A percentile compares a stretch with the other conserved stretches of the same genome.
Evolutionary conservation across 2,888 invertebrate species (phyloP).

Genomic region (Lasioglossum lativentre): DNA sequence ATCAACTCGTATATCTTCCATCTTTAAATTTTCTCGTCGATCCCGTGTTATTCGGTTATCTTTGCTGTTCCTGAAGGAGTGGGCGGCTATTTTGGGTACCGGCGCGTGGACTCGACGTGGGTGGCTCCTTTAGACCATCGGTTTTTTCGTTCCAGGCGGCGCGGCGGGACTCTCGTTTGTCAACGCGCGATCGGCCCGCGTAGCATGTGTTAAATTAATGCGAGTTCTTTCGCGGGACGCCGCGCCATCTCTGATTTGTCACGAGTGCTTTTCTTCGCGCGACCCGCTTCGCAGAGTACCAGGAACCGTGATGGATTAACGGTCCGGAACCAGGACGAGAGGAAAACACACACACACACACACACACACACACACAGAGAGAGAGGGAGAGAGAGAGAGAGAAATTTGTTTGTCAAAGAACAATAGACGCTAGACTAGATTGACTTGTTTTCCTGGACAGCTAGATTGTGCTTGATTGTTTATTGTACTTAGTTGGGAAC

Average conservation of each 20-base stretch:
- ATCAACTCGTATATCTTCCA: not conserved
- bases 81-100: not conserved
- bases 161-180: constrained; percentile 48
- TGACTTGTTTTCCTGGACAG: not conserved
- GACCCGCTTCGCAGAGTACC: constrained; percentile 35
- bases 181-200: constrained; percentile 58
- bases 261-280: constrained; percentile 67
- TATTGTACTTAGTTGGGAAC: not conserved
- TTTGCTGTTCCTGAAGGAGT: not conserved
- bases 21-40: not conserved
- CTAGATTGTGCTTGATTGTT: not conserved
- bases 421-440: constrained; percentile 24
- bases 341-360: constrained; percentile 19
- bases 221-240: constrained; percentile 63
- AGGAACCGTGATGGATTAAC: constrained; percentile 71
- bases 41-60: not conserved
- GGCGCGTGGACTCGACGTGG: constrained; percentile 49
- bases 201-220: constrained; percentile 69
- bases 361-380: too few species aligned
- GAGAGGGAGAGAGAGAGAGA: constrained; percentile 14
- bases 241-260: constrained; percentile 72
- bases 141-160: constrained; percentile 12
- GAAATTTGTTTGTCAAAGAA: constrained; percentile 21
- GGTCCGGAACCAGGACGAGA: constrained; percentile 53
- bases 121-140: constrained; percentile 34